Evolutionary conservation across 2,888 invertebrate species (phyloP), one percentile per base, ranked within the genome.

Genomic region (Acanthosoma haemorrhoidale): DNA sequence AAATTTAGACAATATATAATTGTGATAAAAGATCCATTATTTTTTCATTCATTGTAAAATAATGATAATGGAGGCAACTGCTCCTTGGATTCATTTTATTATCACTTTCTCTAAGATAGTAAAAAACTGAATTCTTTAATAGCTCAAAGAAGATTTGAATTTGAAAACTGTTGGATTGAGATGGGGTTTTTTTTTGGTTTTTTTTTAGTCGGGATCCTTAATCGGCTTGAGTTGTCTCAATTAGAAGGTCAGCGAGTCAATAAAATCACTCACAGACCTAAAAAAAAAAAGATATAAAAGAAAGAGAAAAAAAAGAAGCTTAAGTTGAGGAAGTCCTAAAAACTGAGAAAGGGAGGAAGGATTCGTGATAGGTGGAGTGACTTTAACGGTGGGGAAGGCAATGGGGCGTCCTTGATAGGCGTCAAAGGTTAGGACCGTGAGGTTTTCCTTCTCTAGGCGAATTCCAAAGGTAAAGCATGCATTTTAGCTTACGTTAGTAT

Each of bases 291-390:
- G 4, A 8, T n/a, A 13, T 25, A 2, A 51, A 51, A 51, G 13
- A 43, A n/a, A n/a, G n/a, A n/a, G n/a, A n/a, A n/a, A n/a, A 9
- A 51, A 51, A 51, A 51, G 25, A 51, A 51, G 29, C n/a, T 25
- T 4, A 11, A 25, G 25, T 51, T 51, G 51, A 51, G 51, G 51
- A 51, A 51, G 51, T 51, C 13, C 25, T 51, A 25, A 51, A 51
- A 51, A 25, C 25, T 8, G n/a, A n/a, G n/a, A n/a, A 51, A 51
- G 21, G 51, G 51, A n/a, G 29, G 25, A 51, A 51, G 29, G 51
- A 51, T 51, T 51, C 51, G 51, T 51, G 51, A 51, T 51, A 51
- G 51, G 51, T 51, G 51, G 51, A 51, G 51, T 51, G 51, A 51
- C 51, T 51, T 51, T 51, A 51, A 51, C 51, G 25, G 51, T 51